Evolutionary conservation across 2,888 invertebrate genomes (phyloP).

Genomic region (Cheilosia scutellata): DNA sequence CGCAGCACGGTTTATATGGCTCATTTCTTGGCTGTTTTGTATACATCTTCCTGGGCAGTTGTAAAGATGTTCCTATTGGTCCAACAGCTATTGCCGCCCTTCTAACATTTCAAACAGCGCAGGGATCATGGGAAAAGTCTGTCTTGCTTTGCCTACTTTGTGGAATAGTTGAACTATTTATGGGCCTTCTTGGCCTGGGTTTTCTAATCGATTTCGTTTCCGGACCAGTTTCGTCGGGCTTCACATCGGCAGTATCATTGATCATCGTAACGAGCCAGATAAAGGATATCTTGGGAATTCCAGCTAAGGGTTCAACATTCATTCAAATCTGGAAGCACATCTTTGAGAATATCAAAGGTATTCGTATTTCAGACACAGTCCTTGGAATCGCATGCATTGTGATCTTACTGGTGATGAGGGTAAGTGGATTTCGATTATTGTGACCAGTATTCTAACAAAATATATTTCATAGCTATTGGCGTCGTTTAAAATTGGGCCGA

Average conservation of each 20-base stretch:
- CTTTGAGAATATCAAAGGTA: slow-evolving; percentile 87
- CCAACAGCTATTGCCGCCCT: slow-evolving; percentile 96
- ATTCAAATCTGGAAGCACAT: slow-evolving; percentile 91
- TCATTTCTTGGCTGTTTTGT: slow-evolving; percentile 96
- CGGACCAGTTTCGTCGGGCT: slow-evolving; percentile 94
- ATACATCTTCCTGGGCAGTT: slow-evolving; percentile 95
- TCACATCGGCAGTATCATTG: slow-evolving; percentile 95
- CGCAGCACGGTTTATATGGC: slow-evolving; percentile 95
- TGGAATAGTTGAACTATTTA: slow-evolving; percentile 90
- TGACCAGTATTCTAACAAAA: background rate
- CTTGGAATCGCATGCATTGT: slow-evolving; percentile 91
- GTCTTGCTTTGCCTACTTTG: slow-evolving; percentile 90
- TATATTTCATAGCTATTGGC: slow-evolving; percentile 86
- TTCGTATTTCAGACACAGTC: slow-evolving; percentile 89
- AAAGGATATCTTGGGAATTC: slow-evolving; percentile 91
- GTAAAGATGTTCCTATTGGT: slow-evolving; percentile 96
- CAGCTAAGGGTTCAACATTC: slow-evolving; percentile 90
- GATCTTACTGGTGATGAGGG: slow-evolving; percentile 90
- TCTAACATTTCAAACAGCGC: slow-evolving; percentile 91
- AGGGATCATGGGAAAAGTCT: slow-evolving; percentile 86
- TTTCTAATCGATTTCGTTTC: slow-evolving; percentile 96
- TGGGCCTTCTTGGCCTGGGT: slow-evolving; percentile 93
- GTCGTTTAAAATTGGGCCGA: slow-evolving; percentile 87
- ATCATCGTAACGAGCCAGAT: slow-evolving; percentile 95
- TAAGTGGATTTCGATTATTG: slow-evolving; percentile 81